Percentiles rank a stretch among this genome's conserved stretches.
phyloP scores from a whole-genome alignment of 2,797 vertebrate genomes.

The Triplophysa bombifrons region DNA sequence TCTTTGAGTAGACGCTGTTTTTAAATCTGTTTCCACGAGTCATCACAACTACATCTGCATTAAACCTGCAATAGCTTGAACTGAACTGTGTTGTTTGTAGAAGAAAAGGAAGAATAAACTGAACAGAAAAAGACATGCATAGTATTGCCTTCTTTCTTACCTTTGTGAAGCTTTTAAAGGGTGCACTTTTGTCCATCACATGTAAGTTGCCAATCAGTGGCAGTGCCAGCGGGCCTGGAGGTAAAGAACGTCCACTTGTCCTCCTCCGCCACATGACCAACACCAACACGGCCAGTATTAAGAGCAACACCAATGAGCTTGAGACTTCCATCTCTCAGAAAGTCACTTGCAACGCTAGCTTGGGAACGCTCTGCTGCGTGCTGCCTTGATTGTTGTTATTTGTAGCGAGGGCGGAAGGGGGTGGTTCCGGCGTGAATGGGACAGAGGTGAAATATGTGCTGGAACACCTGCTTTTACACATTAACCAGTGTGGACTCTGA shows the following conservation, averaged over 20 bases:
- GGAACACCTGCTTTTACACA: neutral
- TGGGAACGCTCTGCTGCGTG: neutral
- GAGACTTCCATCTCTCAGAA: constrained; percentile 49
- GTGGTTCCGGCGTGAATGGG: constrained; percentile 5
- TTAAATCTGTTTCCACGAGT: too few species aligned
- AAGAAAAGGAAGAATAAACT: too few species aligned
- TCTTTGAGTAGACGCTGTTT: too few species aligned
- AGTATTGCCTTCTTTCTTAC: constrained; percentile 48
- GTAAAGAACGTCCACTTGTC: constrained; percentile 50
- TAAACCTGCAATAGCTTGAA: too few species aligned
- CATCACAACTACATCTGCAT: too few species aligned
- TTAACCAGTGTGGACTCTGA: constrained; percentile 21
- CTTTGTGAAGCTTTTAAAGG: constrained; percentile 68
- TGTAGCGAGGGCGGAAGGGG: neutral
- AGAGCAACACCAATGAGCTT: constrained; percentile 44
- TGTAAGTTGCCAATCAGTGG: constrained; percentile 71
- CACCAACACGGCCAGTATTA: constrained; percentile 58
- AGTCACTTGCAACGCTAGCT: neutral
- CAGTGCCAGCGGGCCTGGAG: constrained; percentile 69
- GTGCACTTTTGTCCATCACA: constrained; percentile 62
- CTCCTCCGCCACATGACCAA: constrained; percentile 47
- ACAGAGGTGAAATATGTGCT: constrained; percentile 51
- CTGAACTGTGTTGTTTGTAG: too few species aligned
- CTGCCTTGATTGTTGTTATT: neutral
- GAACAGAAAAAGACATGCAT: too few species aligned